phyloP scores from a whole-genome alignment of 2,888 invertebrate genomes.

The Pseudanteris insignis region DNA sequence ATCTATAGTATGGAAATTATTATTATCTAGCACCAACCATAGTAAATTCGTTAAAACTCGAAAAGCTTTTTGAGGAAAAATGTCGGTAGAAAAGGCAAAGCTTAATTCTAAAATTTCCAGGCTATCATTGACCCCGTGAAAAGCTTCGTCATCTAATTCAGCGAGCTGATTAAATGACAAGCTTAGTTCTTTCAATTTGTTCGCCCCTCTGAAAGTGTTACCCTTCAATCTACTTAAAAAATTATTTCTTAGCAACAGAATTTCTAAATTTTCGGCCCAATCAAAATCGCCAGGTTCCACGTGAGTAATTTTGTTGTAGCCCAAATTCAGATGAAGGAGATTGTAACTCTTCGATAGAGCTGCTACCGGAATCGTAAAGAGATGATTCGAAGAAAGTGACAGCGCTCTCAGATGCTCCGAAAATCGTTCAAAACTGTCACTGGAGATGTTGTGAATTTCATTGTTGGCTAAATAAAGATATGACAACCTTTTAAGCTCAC shows the following conservation, averaged over 20 bases:
- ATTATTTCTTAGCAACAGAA: conserved; percentile 84
- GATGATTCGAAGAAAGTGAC: conserved; percentile 83
- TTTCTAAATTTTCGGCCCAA: conserved; percentile 83
- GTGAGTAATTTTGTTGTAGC: conserved; percentile 85
- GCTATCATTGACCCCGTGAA: conserved; percentile 78
- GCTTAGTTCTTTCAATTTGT: conserved; percentile 85
- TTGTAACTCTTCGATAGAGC: conserved; percentile 78
- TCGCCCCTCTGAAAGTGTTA: conserved; percentile 69
- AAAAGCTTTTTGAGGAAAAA: conserved; percentile 80
- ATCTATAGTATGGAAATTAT: conserved; percentile 80
- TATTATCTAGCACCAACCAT: conserved; percentile 89
- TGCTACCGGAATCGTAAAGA: conserved; percentile 76
- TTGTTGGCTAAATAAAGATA: conserved; percentile 87
- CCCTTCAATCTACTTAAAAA: conserved; percentile 73
- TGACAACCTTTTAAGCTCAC: conserved; percentile 75
- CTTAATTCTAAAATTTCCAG: conserved; percentile 87
- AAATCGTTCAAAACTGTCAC: conserved; percentile 72
- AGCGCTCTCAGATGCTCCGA: conserved; percentile 77
- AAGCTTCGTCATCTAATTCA: conserved; percentile 82
- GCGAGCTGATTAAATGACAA: conserved; percentile 90
- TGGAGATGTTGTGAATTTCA: conserved; percentile 73
- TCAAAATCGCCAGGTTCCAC: conserved; percentile 81
- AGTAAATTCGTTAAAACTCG: conserved; percentile 78
- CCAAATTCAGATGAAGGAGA: conserved; percentile 86
- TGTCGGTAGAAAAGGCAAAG: conserved; percentile 83